phyloP scores from a whole-genome alignment of 2,888 invertebrate genomes.

The Cryptocephalus moraei region DNA sequence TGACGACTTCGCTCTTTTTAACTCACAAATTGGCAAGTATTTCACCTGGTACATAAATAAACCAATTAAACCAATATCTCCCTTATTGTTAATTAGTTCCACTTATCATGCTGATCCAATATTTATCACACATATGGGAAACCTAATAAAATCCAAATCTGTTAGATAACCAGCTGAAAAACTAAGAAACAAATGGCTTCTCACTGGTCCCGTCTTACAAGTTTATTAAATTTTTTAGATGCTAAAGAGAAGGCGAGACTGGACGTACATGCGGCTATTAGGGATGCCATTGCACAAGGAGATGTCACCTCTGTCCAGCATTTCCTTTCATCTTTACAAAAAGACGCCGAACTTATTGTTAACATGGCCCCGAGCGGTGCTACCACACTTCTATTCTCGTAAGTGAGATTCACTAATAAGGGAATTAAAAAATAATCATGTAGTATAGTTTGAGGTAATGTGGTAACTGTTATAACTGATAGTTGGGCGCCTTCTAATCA shows the following conservation, averaged over 20 bases:
- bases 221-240: constrained; percentile 38
- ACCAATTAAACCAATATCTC: no score
- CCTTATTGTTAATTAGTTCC: no score
- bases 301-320: constrained; percentile 57
- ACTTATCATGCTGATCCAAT: no score
- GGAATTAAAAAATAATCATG: no score
- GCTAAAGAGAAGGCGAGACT: constrained; percentile 63
- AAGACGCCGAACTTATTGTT: constrained; percentile 61
- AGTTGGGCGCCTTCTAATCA: no score
- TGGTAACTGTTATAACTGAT: no score
- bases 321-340: constrained; percentile 50
- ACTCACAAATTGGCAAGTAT: constrained; percentile 41
- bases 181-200: no score
- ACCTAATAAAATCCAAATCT: not conserved
- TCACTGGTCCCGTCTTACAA: no score
- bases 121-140: not conserved
- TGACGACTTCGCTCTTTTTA: constrained; percentile 53
- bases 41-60: not conserved
- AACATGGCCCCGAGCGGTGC: constrained; percentile 84
- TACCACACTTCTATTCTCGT: constrained; percentile 80
- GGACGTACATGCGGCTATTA: constrained; percentile 63
- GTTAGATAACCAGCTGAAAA: not conserved
- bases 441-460: no score
- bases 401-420: constrained; percentile 29
- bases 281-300: constrained; percentile 67